phyloP scores from a whole-genome alignment of 2,113 vertebrate species.

The Tupaia tana region DNA sequence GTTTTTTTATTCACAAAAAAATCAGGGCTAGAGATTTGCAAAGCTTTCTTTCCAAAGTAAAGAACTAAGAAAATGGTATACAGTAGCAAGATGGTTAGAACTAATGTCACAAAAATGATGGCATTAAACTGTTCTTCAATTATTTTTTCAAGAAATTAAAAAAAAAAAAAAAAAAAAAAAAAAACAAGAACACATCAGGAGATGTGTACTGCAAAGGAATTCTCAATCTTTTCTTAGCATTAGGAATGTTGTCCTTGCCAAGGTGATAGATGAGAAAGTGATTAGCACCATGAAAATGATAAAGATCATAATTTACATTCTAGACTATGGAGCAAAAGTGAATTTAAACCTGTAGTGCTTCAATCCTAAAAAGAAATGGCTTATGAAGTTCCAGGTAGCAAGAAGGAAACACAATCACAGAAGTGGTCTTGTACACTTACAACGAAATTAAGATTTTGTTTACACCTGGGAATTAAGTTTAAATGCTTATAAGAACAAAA shows the following conservation, averaged over 20 bases:
- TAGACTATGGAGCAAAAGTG: background rate
- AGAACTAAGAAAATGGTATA: conserved; percentile 7
- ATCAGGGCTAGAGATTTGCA: background rate
- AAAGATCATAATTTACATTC: conserved; percentile 5
- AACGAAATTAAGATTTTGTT: background rate
- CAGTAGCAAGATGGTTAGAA: background rate
- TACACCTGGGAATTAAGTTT: background rate
- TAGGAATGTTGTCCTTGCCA: background rate
- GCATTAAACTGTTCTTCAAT: background rate
- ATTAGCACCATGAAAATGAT: background rate
- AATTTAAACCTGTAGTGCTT: background rate
- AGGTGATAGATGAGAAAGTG: background rate
- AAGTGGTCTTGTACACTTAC: background rate
- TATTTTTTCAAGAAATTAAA: conserved; percentile 5
- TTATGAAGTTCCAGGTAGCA: background rate
- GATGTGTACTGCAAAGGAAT: background rate
- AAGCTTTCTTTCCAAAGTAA: conserved; percentile 35
- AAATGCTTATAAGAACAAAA: conserved; percentile 22
- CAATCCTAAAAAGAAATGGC: background rate
- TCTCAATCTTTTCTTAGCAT: background rate
- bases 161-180: background rate
- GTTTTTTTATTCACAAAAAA: background rate
- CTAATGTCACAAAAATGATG: background rate
- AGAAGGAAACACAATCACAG: background rate
- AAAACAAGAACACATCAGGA: background rate